Conservation (phyloP, 2,797 vertebrate species). For the Diplodus sargus region DNA sequence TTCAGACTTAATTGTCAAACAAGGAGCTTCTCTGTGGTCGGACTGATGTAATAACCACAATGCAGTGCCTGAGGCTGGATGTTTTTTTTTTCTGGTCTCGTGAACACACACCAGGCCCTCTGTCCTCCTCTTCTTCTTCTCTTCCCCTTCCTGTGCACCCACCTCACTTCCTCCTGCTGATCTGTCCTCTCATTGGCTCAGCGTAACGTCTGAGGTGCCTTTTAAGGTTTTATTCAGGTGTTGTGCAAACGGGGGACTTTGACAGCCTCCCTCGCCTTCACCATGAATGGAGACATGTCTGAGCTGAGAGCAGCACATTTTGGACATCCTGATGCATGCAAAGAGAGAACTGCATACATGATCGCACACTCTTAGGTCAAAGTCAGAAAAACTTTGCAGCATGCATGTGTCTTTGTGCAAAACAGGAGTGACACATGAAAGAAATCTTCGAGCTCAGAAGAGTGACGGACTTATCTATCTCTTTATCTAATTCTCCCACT, state of each 20-base stretch:
- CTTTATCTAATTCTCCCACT: conserved; percentile 45
- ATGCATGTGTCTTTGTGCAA: neutral
- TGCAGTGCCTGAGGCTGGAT: conserved; percentile 26
- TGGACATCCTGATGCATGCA: neutral
- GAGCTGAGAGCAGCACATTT: neutral
- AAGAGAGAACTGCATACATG: neutral
- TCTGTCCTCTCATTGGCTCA: conserved; percentile 61
- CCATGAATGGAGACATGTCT: conserved; percentile 32
- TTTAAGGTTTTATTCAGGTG: conserved; percentile 72
- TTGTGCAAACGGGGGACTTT: neutral
- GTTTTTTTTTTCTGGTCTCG: conserved; percentile 44
- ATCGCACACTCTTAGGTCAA: neutral
- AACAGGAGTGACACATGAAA: neutral
- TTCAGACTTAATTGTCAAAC: conserved; percentile 18
- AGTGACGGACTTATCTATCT: conserved; percentile 42
- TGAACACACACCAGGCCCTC: conserved; percentile 32
- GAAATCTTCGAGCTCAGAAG: conserved; percentile 18
- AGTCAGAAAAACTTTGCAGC: neutral
- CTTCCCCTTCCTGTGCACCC: conserved; percentile 63
- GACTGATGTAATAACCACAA: conserved; percentile 51
- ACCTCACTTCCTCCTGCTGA: conserved; percentile 70
- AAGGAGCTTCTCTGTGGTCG: conserved; percentile 17
- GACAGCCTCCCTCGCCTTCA: conserved; percentile 2
- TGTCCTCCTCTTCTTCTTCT: conserved; percentile 35
- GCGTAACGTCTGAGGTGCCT: conserved; percentile 57